phyloP scores from a whole-genome alignment of 2,888 invertebrate species.

The Hirtodrosophila alboralis region DNA sequence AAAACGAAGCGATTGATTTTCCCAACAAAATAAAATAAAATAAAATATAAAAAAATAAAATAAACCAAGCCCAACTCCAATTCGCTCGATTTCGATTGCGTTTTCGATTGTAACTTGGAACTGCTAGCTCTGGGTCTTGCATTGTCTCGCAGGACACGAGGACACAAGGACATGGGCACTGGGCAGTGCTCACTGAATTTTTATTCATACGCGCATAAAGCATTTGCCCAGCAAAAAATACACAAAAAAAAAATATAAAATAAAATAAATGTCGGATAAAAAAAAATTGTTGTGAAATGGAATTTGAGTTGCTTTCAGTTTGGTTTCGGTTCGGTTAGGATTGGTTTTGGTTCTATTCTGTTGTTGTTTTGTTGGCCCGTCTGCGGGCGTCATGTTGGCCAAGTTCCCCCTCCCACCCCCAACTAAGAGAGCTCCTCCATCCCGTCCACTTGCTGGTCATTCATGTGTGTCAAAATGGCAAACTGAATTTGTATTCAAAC shows the following conservation, averaged over 20 bases:
- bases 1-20: slow-evolving; percentile 83
- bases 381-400: slow-evolving; percentile 58
- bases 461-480: slow-evolving; percentile 79
- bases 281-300: slow-evolving; percentile 45
- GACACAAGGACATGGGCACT: slow-evolving; percentile 6
- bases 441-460: slow-evolving; percentile 64
- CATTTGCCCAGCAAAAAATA: slow-evolving; percentile 15
- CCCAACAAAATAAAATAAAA: too few species aligned
- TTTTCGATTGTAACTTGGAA: neutral
- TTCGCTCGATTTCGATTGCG: slow-evolving; percentile 1
- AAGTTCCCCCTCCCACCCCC: slow-evolving; percentile 20
- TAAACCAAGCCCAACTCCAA: slow-evolving; percentile 15
- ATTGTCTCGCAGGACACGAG: slow-evolving; percentile 23
- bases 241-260: slow-evolving; percentile 9
- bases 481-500: slow-evolving; percentile 76
- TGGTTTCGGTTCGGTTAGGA: too few species aligned
- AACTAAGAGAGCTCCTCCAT: slow-evolving; percentile 3
- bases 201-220: slow-evolving; percentile 66
- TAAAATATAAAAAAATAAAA: too few species aligned
- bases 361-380: slow-evolving; percentile 36
- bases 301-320: slow-evolving; percentile 37
- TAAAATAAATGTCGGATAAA: neutral
- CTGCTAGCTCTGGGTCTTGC: neutral
- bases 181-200: slow-evolving; percentile 27
- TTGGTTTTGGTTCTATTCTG: too few species aligned